Evolutionary conservation across 2,888 invertebrate genomes (phyloP).

Genomic region (Leptinotarsa tumamoca): DNA sequence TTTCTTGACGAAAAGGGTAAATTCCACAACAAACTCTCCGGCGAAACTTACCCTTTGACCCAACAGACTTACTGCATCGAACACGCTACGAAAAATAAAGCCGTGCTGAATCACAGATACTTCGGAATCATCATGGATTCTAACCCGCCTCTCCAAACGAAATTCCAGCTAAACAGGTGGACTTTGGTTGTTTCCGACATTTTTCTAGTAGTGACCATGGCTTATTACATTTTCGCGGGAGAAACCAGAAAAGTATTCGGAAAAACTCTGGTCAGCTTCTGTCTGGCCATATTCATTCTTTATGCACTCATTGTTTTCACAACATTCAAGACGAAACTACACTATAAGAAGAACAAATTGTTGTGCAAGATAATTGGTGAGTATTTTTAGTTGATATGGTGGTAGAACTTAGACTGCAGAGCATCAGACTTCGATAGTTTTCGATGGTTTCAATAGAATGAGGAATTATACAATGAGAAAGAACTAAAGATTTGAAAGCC

Average conservation of each 20-base stretch:
- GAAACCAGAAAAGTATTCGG: conserved; percentile 54
- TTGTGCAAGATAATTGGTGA: conserved; percentile 43
- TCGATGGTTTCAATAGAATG: too few species aligned
- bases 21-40: conserved; percentile 43
- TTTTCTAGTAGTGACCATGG: conserved; percentile 48
- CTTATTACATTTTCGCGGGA: conserved; percentile 48
- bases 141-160: conserved; percentile 36
- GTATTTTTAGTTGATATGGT: conserved; percentile 20
- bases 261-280: conserved; percentile 54
- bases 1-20: conserved; percentile 43
- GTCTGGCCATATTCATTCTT: conserved; percentile 43
- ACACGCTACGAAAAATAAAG: conserved; percentile 45
- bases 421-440: too few species aligned
- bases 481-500: too few species aligned
- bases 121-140: conserved; percentile 39
- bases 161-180: conserved; percentile 50
- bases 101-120: conserved; percentile 37
- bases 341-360: conserved; percentile 21
- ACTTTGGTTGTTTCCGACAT: conserved; percentile 51
- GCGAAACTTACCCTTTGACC: conserved; percentile 38
- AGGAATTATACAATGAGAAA: too few species aligned
- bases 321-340: conserved; percentile 38
- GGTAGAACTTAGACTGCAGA: too few species aligned
- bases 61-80: conserved; percentile 51
- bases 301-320: conserved; percentile 46